These are phyloP conservation scores for Acridotheres tristis DNA, from an alignment of 2,797 vertebrate genomes.

Conservation along the genomic window DNA sequence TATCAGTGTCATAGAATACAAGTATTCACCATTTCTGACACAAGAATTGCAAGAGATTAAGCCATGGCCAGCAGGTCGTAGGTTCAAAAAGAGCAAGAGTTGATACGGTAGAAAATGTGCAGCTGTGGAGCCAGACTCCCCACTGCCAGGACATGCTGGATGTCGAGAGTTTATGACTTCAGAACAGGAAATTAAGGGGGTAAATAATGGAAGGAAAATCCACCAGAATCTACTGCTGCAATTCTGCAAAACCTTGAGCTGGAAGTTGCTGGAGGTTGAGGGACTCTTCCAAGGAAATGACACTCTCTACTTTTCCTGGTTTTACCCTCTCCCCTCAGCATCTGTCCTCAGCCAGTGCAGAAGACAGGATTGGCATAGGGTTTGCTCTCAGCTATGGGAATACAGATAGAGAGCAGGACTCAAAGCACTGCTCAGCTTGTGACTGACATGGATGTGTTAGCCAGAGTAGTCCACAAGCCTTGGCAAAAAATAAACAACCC, in stretches of 20 bases:
- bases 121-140: neutral
- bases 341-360: neutral
- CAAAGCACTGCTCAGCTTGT: too few relatives aligned
- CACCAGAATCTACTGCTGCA: neutral
- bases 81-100: neutral
- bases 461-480: too few relatives aligned
- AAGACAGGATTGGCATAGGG: neutral
- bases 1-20: neutral
- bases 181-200: neutral
- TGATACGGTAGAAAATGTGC: neutral
- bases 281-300: neutral
- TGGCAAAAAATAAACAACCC: too few relatives aligned
- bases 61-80: neutral
- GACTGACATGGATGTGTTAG: too few relatives aligned
- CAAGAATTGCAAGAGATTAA: neutral
- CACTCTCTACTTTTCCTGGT: neutral
- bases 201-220: neutral
- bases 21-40: neutral
- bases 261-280: neutral
- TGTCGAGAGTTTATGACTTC: neutral
- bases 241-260: neutral
- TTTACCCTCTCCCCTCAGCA: neutral
- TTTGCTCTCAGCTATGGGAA: neutral
- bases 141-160: neutral
- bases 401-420: too few relatives aligned